Conservation (phyloP, 1,140 invertebrate species). For the Drosophila nebulosa region DNA sequence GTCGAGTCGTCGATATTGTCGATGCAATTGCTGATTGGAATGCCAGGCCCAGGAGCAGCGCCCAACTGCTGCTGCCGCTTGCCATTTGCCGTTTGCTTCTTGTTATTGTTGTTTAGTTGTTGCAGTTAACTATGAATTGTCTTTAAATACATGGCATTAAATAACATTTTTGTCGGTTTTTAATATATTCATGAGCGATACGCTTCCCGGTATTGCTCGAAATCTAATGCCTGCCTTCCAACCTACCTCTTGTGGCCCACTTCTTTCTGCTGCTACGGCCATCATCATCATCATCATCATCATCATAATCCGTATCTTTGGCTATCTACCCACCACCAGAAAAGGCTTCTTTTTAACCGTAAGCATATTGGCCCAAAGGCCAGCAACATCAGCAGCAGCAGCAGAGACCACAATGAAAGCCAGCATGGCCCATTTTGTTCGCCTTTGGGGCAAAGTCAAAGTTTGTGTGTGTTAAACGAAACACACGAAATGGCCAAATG, state of each 20-base stretch:
- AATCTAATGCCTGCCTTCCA: constrained; percentile 56
- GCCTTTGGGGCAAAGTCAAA: constrained; percentile 49
- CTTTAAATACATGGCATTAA: constrained; percentile 78
- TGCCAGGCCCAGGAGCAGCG: constrained; percentile 7
- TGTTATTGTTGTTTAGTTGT: background rate
- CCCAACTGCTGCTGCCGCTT: background rate
- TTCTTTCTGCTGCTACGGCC: too few relatives aligned
- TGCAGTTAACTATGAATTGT: constrained; percentile 65
- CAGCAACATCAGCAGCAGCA: too few relatives aligned
- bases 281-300: background rate
- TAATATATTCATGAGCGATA: constrained; percentile 76
- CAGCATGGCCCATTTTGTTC: constrained; percentile 69
- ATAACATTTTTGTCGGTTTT: constrained; percentile 58
- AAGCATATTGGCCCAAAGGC: constrained; percentile 43
- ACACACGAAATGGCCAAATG: constrained; percentile 2
- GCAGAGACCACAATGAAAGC: constrained; percentile 44
- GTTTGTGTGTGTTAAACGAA: constrained; percentile 18
- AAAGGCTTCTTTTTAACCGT: constrained; percentile 62
- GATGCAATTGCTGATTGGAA: constrained; percentile 72
- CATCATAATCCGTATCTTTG: constrained; percentile 31
- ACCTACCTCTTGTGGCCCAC: constrained; percentile 1
- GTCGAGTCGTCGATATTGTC: constrained; percentile 58
- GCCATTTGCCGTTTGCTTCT: background rate
- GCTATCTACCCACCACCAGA: constrained; percentile 44
- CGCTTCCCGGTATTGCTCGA: constrained; percentile 73